Conservation (phyloP, 2,888 invertebrate species). For the Sinotaia quadrata region DNA sequence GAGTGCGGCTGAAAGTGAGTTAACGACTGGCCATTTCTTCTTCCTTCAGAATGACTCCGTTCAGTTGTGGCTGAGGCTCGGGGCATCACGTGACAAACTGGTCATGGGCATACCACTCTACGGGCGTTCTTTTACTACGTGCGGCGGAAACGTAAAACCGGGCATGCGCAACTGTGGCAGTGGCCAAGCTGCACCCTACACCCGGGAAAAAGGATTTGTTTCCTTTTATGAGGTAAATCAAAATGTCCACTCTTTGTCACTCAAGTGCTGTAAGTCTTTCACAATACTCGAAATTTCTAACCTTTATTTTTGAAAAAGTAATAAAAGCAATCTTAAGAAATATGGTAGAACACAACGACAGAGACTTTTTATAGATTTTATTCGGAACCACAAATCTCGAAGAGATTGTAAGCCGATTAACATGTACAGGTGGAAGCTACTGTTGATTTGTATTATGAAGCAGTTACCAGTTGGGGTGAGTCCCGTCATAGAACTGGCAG, state of each 20-base stretch:
- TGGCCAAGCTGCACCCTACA: constrained; percentile 45
- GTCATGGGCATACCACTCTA: constrained; percentile 96
- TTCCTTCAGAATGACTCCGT: constrained; percentile 49
- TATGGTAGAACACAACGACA: no score
- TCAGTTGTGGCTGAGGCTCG: constrained; percentile 75
- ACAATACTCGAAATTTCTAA: no score
- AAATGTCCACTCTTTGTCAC: no score
- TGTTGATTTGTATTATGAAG: no score
- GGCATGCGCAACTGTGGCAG: constrained; percentile 48
- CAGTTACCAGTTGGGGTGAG: not conserved
- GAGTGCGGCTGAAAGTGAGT: not conserved
- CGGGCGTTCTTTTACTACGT: constrained; percentile 89
- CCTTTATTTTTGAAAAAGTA: no score
- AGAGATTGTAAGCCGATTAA: no score
- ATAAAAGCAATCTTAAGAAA: no score
- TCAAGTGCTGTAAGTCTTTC: no score
- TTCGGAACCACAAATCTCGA: no score
- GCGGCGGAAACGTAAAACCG: constrained; percentile 74
- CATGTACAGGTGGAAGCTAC: no score
- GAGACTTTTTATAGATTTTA: no score
- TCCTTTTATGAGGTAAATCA: constrained; percentile 62
- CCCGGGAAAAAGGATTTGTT: constrained; percentile 51
- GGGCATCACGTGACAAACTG: constrained; percentile 89
- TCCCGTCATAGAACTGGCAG: constrained; percentile 43
- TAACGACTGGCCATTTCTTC: not conserved